Evolutionary conservation across 2,888 invertebrate species (phyloP).

Genomic region (Salpingus planirostris): DNA sequence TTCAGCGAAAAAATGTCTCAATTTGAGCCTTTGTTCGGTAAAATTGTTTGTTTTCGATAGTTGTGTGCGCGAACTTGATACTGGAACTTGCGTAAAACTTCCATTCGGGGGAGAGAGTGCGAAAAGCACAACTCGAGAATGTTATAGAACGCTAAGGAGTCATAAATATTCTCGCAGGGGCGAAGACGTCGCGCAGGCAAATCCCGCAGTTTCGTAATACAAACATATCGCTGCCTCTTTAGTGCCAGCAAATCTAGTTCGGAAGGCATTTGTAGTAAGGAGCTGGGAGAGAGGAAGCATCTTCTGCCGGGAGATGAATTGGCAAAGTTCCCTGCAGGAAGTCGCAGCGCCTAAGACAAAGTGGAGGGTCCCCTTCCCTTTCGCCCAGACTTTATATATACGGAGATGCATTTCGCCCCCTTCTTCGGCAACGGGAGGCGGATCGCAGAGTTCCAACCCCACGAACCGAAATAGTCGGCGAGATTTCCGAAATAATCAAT

Average conservation of each 20-base stretch:
- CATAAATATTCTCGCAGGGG: constrained; percentile 9
- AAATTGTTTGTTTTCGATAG: no score
- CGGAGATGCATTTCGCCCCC: constrained; percentile 11
- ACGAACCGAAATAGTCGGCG: no score
- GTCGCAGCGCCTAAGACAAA: constrained; percentile 38
- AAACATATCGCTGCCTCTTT: constrained; percentile 38
- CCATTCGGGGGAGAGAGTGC: no score
- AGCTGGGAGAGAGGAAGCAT: constrained; percentile 38
- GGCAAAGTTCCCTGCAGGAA: constrained; percentile 38
- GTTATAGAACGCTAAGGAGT: not conserved
- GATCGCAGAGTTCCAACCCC: no score
- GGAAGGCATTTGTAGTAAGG: constrained; percentile 40
- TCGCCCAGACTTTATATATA: constrained; percentile 9
- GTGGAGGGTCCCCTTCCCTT: constrained; percentile 23
- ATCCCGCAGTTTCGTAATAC: constrained; percentile 35
- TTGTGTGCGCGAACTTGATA: no score
- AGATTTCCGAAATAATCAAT: no score
- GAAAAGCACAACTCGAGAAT: not conserved
- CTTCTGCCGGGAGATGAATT: constrained; percentile 40
- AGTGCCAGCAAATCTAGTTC: constrained; percentile 39
- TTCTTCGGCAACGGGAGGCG: no score
- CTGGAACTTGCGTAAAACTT: no score
- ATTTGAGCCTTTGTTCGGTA: no score
- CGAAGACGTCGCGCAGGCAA: constrained; percentile 18
- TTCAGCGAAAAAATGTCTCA: no score